Percentiles rank a stretch among this genome's conserved stretches.
Evolutionary conservation across 2,113 vertebrate species (phyloP).

Genomic region (Xiphorhynchus elegans): DNA sequence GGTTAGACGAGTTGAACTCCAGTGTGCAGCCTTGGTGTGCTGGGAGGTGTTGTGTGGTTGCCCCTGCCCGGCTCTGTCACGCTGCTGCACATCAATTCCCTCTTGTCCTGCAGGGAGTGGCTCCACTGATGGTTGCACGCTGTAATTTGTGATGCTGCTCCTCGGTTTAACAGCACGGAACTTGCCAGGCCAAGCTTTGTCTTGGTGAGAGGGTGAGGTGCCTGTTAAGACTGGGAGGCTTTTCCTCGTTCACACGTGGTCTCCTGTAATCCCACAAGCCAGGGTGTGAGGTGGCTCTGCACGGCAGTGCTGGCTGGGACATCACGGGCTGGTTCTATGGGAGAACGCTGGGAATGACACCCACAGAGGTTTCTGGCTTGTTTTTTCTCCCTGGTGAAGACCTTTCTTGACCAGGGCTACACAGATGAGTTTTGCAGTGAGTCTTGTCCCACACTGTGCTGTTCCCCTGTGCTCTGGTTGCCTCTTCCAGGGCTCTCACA

Average conservation of each 20-base stretch:
- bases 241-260: neutral
- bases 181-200: neutral
- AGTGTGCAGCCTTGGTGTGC: neutral
- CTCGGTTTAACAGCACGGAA: neutral
- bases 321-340: neutral
- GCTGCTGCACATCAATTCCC: neutral
- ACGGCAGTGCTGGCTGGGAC: neutral
- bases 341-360: neutral
- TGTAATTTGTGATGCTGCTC: constrained; percentile 2
- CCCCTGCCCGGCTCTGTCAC: neutral
- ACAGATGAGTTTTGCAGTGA: neutral
- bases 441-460: neutral
- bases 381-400: neutral
- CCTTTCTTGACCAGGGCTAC: neutral
- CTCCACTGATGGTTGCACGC: neutral
- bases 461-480: neutral
- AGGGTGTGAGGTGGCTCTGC: neutral
- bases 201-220: neutral
- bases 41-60: neutral
- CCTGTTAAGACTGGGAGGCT: neutral
- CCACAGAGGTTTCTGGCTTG: neutral
- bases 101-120: neutral
- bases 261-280: neutral
- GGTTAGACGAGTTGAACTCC: neutral
- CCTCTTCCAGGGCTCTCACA: neutral